phyloP scores from a whole-genome alignment of 2,797 vertebrate species.

The Sebastes steindachneri region DNA sequence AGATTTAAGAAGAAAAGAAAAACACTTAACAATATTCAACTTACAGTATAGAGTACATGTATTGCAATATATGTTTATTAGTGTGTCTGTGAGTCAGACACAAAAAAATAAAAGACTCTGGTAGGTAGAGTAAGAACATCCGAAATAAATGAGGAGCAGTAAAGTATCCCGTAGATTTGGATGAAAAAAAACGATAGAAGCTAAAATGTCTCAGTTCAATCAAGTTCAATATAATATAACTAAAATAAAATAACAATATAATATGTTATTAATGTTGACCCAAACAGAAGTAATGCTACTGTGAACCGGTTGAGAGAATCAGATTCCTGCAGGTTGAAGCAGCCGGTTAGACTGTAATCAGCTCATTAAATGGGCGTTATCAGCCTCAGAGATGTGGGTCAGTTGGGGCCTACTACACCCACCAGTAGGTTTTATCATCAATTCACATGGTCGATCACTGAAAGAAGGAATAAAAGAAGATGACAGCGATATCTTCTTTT shows the following conservation, averaged over 20 bases:
- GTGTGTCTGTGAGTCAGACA: slow-evolving; percentile 36
- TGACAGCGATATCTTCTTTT: no score
- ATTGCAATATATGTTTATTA: slow-evolving; percentile 53
- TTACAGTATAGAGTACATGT: slow-evolving; percentile 67
- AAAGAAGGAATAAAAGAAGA: no score
- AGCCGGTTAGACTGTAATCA: no score
- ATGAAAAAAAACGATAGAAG: slow-evolving; percentile 37
- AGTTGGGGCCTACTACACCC: no score
- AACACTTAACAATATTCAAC: slow-evolving; percentile 33
- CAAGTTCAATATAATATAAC: slow-evolving; percentile 76
- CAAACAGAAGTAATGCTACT: slow-evolving; percentile 75
- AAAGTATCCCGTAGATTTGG: slow-evolving; percentile 10
- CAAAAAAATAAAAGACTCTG: slow-evolving; percentile 62
- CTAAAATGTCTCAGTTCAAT: slow-evolving; percentile 34
- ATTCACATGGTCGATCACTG: no score
- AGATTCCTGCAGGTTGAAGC: no score
- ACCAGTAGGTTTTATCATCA: no score
- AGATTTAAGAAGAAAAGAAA: slow-evolving; percentile 18
- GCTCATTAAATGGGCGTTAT: no score
- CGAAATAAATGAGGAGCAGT: not conserved
- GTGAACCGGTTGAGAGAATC: slow-evolving; percentile 6
- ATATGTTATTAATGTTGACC: slow-evolving; percentile 53
- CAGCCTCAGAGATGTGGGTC: no score
- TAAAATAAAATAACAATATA: slow-evolving; percentile 68
- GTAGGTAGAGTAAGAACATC: slow-evolving; percentile 13